These are phyloP conservation scores for Lagopus muta DNA, from an alignment of 2,113 vertebrate species.

Conservation along the genomic window DNA sequence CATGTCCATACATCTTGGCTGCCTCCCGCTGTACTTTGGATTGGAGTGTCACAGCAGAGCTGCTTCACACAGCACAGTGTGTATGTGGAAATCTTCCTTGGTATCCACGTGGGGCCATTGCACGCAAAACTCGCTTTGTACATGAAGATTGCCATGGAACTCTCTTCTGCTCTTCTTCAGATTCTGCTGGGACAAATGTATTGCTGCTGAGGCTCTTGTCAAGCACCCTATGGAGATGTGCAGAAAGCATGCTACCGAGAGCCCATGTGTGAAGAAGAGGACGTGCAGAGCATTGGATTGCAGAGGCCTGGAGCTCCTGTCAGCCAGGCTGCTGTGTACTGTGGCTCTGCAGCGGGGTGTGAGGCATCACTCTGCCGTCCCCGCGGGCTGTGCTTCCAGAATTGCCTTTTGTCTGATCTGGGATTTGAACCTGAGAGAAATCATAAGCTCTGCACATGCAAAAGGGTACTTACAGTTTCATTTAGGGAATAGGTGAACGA, in stretches of 20 bases:
- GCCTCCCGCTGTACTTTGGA: accelerated
- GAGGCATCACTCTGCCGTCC: background rate
- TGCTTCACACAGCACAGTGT: accelerated
- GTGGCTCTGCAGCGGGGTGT: background rate
- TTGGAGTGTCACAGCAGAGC: background rate
- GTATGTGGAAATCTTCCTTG: background rate
- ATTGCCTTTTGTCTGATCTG: background rate
- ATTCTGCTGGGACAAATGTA: background rate
- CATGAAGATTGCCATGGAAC: background rate
- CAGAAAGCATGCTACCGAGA: background rate
- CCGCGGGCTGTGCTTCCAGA: background rate
- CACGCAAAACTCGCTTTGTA: background rate
- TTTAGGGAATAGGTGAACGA: too few relatives aligned
- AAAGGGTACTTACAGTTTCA: background rate
- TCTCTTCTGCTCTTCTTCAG: background rate
- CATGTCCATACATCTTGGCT: background rate
- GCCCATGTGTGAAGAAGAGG: background rate
- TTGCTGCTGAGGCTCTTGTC: background rate
- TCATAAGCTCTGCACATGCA: background rate
- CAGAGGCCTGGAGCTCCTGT: background rate
- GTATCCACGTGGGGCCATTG: accelerated
- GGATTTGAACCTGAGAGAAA: background rate
- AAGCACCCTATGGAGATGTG: background rate
- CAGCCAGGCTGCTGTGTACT: background rate
- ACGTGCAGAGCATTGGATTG: accelerated